Conservation (phyloP, 2,113 vertebrate species). For the Noctilio leporinus region DNA sequence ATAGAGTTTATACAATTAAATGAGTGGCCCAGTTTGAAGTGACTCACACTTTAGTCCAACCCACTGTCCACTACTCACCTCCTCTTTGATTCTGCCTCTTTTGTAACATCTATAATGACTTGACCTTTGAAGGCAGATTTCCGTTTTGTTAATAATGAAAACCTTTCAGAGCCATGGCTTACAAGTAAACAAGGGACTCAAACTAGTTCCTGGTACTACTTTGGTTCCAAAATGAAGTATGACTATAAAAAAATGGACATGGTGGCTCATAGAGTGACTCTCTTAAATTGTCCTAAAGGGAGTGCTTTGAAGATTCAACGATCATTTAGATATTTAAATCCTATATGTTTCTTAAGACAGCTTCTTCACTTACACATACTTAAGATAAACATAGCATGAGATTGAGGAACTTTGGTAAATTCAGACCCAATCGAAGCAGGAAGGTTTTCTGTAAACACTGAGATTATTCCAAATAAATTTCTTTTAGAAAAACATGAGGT, state of each 20-base stretch:
- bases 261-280: not conserved
- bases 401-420: not conserved
- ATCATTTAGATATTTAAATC: not conserved
- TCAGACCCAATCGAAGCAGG: not conserved
- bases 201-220: not conserved
- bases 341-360: not conserved
- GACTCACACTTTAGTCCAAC: not conserved
- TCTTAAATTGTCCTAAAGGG: not conserved
- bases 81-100: constrained; percentile 1
- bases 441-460: not conserved
- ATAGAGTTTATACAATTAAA: not conserved
- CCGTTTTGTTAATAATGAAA: constrained; percentile 10
- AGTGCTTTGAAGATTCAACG: not conserved
- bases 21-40: not conserved
- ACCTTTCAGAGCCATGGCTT: not conserved
- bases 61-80: not conserved
- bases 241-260: not conserved
- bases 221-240: not conserved
- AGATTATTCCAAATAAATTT: not conserved
- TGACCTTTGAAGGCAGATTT: constrained; percentile 15
- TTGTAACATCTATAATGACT: not conserved
- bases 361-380: constrained; percentile 16
- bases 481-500: not conserved
- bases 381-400: not conserved
- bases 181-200: not conserved